Evolutionary conservation across 2,888 invertebrate species (phyloP), one percentile per base, ranked within the genome.

Genomic region (Cheiracanthium punctorium): DNA sequence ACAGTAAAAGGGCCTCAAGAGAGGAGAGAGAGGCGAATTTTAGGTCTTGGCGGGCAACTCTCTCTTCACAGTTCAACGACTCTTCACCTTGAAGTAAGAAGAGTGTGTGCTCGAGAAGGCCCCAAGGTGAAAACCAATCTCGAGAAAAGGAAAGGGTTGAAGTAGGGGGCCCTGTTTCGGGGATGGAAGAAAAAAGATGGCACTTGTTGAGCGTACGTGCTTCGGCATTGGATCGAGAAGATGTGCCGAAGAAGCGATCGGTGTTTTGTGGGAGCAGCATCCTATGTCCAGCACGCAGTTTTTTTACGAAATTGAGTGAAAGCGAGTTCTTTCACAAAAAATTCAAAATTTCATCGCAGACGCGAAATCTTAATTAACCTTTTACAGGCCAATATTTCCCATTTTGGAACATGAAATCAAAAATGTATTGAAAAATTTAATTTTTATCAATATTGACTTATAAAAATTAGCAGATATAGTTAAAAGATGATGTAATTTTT

Each of bases 61-160:
- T 58, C 43, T 30, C 24, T 28, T 24, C 58, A 32, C 71, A 71
- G 80, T 80, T 80, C 80, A 80, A 37, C 72, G 80, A 80, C 80
- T 72, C 30, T 71, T 72, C 80, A 80, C 72, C 80, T 80, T 80
- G 80, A 72, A 58, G 24, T 20, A 24, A 33, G 8, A 14, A 17
- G 28, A n/a, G 58, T 24, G 58, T 24, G 58, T 24, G 1, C 4
- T 20, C 58, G 8, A 2, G 12, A 24, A 24, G 58, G 58, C 58
- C 58, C 58, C 58, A 58, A 58, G 64, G 24, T 74, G 74, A 74
- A 74, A 74, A 24, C 37, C 33, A 74, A 64, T 32, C 64, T 74
- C 37, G 14, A 32, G 58, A 33, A 24, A 30, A 71, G 52, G n/a
- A n/a, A 73, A 52, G 73, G 73, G 52, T 72, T 73, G 32, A n/a